phyloP scores from a whole-genome alignment of 2,113 vertebrate species.

The Ranitomeya imitator region DNA sequence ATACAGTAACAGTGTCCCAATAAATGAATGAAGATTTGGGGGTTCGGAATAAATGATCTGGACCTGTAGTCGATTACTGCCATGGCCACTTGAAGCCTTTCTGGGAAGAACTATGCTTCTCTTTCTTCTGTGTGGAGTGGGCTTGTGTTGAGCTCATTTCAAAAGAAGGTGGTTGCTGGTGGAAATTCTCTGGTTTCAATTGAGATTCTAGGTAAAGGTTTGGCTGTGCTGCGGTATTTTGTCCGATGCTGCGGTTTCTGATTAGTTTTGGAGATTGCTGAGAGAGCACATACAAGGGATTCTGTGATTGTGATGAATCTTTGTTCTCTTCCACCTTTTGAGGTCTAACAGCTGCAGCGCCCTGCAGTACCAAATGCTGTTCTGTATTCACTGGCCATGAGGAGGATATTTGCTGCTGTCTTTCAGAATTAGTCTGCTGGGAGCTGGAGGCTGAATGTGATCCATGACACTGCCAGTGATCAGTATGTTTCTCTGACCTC shows the following conservation, averaged over 20 bases:
- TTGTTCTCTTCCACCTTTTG: background rate
- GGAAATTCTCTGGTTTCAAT: background rate
- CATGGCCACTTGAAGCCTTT: constrained; percentile 41
- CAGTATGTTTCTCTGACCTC: background rate
- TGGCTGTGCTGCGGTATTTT: background rate
- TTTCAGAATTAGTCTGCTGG: background rate
- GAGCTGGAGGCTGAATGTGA: background rate
- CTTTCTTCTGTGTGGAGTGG: constrained; percentile 4
- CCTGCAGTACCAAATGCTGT: background rate
- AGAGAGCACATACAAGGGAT: constrained; percentile 7
- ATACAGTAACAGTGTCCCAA: too few relatives aligned
- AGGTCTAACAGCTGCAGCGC: background rate
- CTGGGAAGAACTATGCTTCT: background rate
- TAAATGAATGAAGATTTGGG: too few relatives aligned
- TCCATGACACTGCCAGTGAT: background rate
- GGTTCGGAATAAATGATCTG: too few relatives aligned
- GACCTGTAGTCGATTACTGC: background rate
- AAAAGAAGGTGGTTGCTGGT: background rate
- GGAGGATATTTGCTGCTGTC: background rate
- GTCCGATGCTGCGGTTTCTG: background rate
- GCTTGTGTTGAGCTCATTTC: background rate
- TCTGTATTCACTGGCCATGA: background rate
- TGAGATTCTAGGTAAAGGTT: background rate
- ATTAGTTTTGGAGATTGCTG: constrained; percentile 22
- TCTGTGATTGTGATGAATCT: background rate